These are phyloP conservation scores for Pteromalus puparum DNA, from an alignment of 1,140 invertebrate species.

Conservation along the genomic window DNA sequence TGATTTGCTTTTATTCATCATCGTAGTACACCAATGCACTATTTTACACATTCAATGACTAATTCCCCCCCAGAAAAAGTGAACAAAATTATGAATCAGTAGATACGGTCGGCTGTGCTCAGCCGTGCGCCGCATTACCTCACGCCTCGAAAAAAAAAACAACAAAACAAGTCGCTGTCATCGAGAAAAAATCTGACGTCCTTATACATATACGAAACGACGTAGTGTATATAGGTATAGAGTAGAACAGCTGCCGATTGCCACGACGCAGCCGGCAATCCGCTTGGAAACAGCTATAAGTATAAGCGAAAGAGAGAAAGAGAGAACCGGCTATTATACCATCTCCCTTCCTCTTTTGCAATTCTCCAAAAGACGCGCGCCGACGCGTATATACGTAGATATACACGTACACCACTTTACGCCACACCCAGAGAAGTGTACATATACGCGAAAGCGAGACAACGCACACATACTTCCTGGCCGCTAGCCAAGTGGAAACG, in stretches of 20 bases:
- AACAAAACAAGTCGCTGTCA: background rate
- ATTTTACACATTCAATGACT: too few relatives aligned
- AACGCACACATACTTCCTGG: slow-evolving; percentile 7
- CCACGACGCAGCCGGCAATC: too few relatives aligned
- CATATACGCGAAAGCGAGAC: too few relatives aligned
- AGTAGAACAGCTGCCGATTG: too few relatives aligned
- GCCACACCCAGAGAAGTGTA: background rate
- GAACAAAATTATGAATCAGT: background rate
- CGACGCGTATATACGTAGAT: background rate
- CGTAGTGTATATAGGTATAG: too few relatives aligned
- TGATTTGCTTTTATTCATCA: too few relatives aligned
- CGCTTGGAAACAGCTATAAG: too few relatives aligned
- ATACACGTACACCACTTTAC: background rate
- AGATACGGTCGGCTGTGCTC: background rate
- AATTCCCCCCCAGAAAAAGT: background rate
- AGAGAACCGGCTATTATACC: too few relatives aligned
- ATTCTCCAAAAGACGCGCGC: slow-evolving; percentile 10
- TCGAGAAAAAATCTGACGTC: background rate
- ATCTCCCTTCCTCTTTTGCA: background rate
- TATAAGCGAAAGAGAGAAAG: too few relatives aligned
- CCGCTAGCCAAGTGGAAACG: slow-evolving; percentile 27
- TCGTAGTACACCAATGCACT: too few relatives aligned
- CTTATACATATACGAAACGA: too few relatives aligned
- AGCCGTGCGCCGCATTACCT: background rate
- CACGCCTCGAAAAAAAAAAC: background rate